Conservation (phyloP, 2,797 vertebrate species). For the Phaenicophaeus curvirostris region DNA sequence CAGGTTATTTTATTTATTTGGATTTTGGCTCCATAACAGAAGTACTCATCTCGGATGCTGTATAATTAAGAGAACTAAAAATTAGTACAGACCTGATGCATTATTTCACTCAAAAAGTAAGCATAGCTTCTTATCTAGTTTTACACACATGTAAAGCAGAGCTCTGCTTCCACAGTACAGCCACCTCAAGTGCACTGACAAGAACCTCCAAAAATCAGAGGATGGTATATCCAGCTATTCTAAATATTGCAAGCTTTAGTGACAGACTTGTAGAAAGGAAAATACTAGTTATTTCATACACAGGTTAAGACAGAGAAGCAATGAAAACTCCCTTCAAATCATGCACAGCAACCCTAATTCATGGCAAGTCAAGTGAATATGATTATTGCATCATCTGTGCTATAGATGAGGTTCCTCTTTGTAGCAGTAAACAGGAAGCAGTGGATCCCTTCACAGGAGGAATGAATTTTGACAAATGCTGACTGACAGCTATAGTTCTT, state of each 20-base stretch:
- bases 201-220: not conserved
- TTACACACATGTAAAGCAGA: not conserved
- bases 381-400: not conserved
- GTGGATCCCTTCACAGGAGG: not conserved
- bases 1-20: constrained; percentile 43
- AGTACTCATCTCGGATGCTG: not conserved
- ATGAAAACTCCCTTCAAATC: not conserved
- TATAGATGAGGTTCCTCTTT: not conserved
- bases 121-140: not conserved
- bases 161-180: not conserved
- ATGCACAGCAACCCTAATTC: not conserved
- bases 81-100: not conserved
- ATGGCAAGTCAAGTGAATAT: not conserved
- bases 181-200: not conserved
- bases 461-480: not conserved
- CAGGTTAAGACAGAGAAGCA: not conserved
- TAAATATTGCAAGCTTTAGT: not conserved
- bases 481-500: not conserved
- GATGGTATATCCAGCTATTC: not conserved
- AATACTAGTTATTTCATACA: not conserved
- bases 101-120: not conserved
- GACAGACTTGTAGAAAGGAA: not conserved
- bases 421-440: not conserved
- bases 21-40: not conserved
- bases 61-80: not conserved